Conservation (phyloP, 2,888 invertebrate genomes). For the Plebejus anna region DNA sequence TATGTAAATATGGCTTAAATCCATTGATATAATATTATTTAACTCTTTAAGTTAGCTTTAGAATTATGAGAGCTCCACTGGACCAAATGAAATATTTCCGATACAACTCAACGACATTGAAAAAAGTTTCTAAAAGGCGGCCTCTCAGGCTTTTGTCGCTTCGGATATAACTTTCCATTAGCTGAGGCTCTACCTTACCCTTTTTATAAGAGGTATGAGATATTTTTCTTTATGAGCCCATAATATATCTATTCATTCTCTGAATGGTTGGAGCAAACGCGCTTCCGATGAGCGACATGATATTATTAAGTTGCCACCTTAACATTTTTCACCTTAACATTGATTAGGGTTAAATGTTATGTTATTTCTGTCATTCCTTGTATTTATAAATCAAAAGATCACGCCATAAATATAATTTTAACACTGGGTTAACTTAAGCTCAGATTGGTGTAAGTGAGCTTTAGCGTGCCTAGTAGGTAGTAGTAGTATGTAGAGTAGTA, state of each 20-base stretch:
- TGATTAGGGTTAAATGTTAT: no score
- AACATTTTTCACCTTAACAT: no score
- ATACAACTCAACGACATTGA: background rate
- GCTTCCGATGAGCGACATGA: background rate
- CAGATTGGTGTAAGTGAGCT: no score
- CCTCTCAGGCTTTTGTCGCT: background rate
- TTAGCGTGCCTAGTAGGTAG: no score
- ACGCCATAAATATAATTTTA: no score
- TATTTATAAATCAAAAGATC: no score
- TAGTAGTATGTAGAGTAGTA: no score
- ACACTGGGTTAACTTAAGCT: no score
- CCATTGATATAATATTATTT: background rate
- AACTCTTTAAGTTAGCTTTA: background rate
- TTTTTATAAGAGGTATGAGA: background rate
- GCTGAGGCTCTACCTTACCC: background rate
- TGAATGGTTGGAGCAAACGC: background rate
- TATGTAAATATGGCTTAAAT: background rate
- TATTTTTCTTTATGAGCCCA: background rate
- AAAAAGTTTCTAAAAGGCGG: background rate
- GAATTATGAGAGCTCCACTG: background rate
- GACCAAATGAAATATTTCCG: background rate
- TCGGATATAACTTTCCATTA: constrained; percentile 12
- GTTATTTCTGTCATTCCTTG: no score
- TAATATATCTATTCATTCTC: background rate
- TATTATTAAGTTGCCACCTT: background rate